These are phyloP conservation scores for Brenthis ino DNA, from an alignment of 2,888 invertebrate species.

Conservation along the genomic window DNA sequence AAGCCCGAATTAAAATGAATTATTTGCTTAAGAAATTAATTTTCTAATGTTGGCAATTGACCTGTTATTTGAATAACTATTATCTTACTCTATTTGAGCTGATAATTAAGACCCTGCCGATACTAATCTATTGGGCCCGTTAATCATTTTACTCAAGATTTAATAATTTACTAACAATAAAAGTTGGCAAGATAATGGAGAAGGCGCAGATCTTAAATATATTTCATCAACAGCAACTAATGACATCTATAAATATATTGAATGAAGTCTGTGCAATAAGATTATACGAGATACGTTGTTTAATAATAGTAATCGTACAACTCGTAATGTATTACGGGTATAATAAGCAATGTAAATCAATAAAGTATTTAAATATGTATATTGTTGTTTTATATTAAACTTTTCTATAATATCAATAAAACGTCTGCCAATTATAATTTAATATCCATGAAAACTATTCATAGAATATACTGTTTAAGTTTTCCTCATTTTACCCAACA, in stretches of 20 bases:
- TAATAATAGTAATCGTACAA: neutral
- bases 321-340: too few species aligned
- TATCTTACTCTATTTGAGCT: conserved; percentile 1
- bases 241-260: conserved; percentile 11
- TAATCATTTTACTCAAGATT: conserved; percentile 27
- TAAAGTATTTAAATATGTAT: too few species aligned
- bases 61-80: conserved; percentile 4
- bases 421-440: too few species aligned
- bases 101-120: conserved; percentile 34
- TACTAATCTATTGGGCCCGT: conserved; percentile 21
- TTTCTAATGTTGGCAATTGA: conserved; percentile 7
- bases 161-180: conserved; percentile 25
- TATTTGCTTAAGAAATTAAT: conserved; percentile 6
- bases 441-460: too few species aligned
- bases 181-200: neutral
- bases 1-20: neutral
- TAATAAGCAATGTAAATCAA: too few species aligned
- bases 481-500: too few species aligned
- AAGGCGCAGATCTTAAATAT: conserved; percentile 13
- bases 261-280: neutral
- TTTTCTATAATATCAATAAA: too few species aligned
- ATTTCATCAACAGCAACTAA: conserved; percentile 17
- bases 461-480: too few species aligned
- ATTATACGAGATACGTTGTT: too few species aligned
- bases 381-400: too few species aligned